Evolutionary conservation across 2,888 invertebrate species (phyloP).

Genomic region (Ceraclea dissimilis): DNA sequence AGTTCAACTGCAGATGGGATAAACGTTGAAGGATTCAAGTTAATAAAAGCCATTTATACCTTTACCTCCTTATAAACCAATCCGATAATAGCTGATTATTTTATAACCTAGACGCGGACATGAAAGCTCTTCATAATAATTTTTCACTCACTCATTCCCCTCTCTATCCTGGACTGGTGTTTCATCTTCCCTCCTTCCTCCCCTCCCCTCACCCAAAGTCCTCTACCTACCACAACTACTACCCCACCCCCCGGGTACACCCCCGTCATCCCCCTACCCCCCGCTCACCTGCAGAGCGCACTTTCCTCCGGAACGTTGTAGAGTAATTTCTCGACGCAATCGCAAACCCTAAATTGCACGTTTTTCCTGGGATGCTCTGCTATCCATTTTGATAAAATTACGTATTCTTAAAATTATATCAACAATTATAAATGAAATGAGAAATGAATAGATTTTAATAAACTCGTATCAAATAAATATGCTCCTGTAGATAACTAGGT

Average conservation of each 20-base stretch:
- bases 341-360: conserved; percentile 13
- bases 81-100: not conserved
- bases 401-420: no score
- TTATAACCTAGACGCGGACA: not conserved
- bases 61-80: not conserved
- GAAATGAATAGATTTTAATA: no score
- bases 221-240: not conserved
- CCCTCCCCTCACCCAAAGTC: not conserved
- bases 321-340: conserved; percentile 20
- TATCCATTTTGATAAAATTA: conserved; percentile 2
- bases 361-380: not conserved
- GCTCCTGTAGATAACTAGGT: no score
- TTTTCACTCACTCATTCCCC: not conserved
- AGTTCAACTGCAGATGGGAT: no score
- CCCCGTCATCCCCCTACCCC: not conserved
- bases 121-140: not conserved
- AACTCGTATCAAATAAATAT: no score
- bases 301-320: conserved; percentile 13
- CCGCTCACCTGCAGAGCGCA: conserved; percentile 17
- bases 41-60: no score
- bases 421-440: no score
- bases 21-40: no score
- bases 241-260: not conserved
- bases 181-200: not conserved
- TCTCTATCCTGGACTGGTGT: not conserved